phyloP scores from a whole-genome alignment of 2,888 invertebrate species.

The Diabrotica balteata region DNA sequence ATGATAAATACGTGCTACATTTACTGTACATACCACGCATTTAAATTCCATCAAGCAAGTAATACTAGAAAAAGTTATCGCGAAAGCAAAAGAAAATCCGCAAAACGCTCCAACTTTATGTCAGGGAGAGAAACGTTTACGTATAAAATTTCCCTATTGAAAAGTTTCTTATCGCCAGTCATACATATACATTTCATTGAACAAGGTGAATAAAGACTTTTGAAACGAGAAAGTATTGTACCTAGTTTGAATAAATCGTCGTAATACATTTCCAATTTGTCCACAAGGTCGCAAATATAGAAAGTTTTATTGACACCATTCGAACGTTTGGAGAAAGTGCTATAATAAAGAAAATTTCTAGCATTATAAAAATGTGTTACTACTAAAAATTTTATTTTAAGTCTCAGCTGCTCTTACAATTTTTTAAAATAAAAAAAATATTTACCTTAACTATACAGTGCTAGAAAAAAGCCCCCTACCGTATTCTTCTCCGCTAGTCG shows the following conservation, averaged over 20 bases:
- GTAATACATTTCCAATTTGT: constrained; percentile 11
- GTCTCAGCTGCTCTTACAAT: too few relatives aligned
- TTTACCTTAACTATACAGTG: too few relatives aligned
- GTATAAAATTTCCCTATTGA: constrained; percentile 22
- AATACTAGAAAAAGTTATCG: constrained; percentile 22
- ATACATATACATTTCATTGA: constrained; percentile 19
- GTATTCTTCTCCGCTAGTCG: too few relatives aligned
- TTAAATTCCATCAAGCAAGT: constrained; percentile 23
- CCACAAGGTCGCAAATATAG: not conserved
- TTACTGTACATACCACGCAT: constrained; percentile 2
- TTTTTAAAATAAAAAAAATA: too few relatives aligned
- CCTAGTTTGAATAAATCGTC: constrained; percentile 2
- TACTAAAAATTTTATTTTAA: too few relatives aligned
- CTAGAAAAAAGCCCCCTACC: too few relatives aligned
- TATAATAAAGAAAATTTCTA: too few relatives aligned
- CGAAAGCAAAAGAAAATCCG: constrained; percentile 13
- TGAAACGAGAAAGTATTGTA: constrained; percentile 10
- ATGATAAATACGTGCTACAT: too few relatives aligned
- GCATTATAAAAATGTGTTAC: too few relatives aligned
- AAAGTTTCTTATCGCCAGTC: constrained; percentile 25
- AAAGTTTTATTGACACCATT: too few relatives aligned
- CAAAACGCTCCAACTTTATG: constrained; percentile 14
- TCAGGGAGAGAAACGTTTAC: constrained; percentile 10
- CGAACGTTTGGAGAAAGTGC: too few relatives aligned
- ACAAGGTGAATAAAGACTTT: constrained; percentile 18